phyloP scores from a whole-genome alignment of 2,797 vertebrate species.

The Schizopygopsis malacanthus region DNA sequence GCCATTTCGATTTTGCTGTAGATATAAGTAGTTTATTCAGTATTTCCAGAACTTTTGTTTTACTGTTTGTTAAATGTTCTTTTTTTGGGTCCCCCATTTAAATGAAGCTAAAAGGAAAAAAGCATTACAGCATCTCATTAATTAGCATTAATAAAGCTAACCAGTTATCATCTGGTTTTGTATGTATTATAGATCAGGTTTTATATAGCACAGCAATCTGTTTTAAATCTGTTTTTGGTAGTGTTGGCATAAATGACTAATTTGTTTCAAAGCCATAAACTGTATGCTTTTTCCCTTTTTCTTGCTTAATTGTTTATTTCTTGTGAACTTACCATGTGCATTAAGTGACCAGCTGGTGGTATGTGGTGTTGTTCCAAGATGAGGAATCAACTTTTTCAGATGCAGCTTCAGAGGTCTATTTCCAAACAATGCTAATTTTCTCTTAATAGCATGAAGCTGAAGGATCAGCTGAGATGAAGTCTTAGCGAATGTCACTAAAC shows the following conservation, averaged over 20 bases:
- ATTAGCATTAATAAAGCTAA: constrained; percentile 51
- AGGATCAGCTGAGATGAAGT: constrained; percentile 65
- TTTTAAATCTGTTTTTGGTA: constrained; percentile 46
- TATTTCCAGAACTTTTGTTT: constrained; percentile 32
- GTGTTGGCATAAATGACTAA: constrained; percentile 25
- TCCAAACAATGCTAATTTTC: constrained; percentile 10
- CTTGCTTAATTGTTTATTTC: constrained; percentile 9
- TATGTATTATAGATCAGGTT: constrained; percentile 60
- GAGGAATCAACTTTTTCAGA: constrained; percentile 40
- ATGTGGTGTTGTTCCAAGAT: constrained; percentile 52
- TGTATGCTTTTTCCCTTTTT: constrained; percentile 3
- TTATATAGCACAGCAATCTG: constrained; percentile 31
- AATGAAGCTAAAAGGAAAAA: constrained; percentile 56
- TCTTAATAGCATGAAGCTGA: constrained; percentile 58
- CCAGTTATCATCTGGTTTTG: constrained; percentile 61
- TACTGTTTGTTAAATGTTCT: not conserved
- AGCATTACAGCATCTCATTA: constrained; percentile 52
- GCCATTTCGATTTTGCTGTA: constrained; percentile 40
- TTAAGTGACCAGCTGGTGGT: constrained; percentile 53
- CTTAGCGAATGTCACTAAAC: constrained; percentile 38
- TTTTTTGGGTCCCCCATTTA: constrained; percentile 22
- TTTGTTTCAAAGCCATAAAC: constrained; percentile 37
- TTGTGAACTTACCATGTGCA: constrained; percentile 56
- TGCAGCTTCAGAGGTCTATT: constrained; percentile 34
- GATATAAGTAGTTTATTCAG: constrained; percentile 42